These are phyloP conservation scores for Kryptolebias marmoratus DNA, from an alignment of 2,113 vertebrate species.

Conservation along the genomic window DNA sequence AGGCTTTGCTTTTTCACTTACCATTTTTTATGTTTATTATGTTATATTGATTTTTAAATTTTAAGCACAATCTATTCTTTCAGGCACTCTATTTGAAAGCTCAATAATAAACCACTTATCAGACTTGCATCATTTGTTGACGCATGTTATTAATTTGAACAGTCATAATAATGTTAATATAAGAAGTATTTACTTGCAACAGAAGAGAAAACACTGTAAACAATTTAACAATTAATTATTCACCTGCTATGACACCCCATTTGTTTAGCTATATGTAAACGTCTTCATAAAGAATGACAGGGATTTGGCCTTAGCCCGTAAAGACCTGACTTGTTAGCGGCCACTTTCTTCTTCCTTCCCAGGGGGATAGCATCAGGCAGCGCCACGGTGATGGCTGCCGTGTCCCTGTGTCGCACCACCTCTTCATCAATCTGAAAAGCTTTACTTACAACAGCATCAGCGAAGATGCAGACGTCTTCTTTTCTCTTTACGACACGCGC, in stretches of 20 bases:
- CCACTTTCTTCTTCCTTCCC: constrained; percentile 46
- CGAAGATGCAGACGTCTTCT: constrained; percentile 95
- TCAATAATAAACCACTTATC: neutral
- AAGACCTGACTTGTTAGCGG: constrained; percentile 21
- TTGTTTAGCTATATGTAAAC: constrained; percentile 26
- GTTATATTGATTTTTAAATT: no score
- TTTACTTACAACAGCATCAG: constrained; percentile 98
- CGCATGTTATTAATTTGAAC: constrained; percentile 4
- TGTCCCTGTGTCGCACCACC: constrained; percentile 93
- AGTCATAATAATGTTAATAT: neutral
- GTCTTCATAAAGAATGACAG: constrained; percentile 17
- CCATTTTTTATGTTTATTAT: no score
- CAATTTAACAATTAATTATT: constrained; percentile 20
- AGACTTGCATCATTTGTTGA: constrained; percentile 10
- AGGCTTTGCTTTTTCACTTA: no score
- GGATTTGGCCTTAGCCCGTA: constrained; percentile 13
- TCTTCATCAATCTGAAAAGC: constrained; percentile 96
- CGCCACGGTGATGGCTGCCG: constrained; percentile 90
- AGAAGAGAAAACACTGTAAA: neutral
- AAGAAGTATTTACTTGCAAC: constrained; percentile 4
- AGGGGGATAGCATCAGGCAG: constrained; percentile 90
- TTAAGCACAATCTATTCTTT: no score
- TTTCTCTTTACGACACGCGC: constrained; percentile 92
- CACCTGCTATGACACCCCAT: neutral
- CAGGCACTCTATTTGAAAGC: neutral